These are phyloP conservation scores for Spinibarbus caldwelli DNA, from an alignment of 2,797 vertebrate genomes.

Conservation along the genomic window DNA sequence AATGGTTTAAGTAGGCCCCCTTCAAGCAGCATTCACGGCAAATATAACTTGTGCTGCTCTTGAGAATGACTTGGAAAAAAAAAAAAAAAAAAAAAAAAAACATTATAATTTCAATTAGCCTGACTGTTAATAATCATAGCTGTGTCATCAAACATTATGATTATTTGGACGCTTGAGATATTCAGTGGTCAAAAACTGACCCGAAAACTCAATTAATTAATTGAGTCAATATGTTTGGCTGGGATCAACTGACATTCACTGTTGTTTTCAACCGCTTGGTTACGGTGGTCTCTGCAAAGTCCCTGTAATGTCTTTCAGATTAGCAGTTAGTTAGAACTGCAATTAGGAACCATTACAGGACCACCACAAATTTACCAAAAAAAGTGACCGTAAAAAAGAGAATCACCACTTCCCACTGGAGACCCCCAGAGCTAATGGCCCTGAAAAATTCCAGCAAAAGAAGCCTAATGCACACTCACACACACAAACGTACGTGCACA, in stretches of 20 bases:
- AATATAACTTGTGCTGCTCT: background rate
- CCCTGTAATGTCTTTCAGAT: conserved; percentile 69
- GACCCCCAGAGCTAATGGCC: conserved; percentile 73
- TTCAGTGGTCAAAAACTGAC: conserved; percentile 45
- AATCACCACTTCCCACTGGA: conserved; percentile 70
- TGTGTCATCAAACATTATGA: conserved; percentile 11
- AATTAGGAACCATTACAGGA: conserved; percentile 75
- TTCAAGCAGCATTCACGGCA: background rate
- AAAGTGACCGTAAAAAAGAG: conserved; percentile 61
- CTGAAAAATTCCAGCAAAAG: conserved; percentile 69
- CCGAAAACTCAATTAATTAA: conserved; percentile 60
- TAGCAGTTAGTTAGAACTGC: conserved; percentile 66
- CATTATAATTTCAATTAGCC: background rate
- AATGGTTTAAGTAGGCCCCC: background rate
- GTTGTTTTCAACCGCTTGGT: conserved; percentile 63
- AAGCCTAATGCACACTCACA: conserved; percentile 35
- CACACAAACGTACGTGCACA: conserved; percentile 29
- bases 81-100: background rate
- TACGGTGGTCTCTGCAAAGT: conserved; percentile 53
- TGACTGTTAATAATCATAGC: background rate
- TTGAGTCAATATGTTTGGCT: conserved; percentile 58
- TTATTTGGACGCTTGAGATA: conserved; percentile 45
- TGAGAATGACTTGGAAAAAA: background rate
- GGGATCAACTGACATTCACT: conserved; percentile 63
- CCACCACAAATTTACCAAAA: conserved; percentile 71